phyloP scores from a whole-genome alignment of 2,113 vertebrate species.

The Centrocercus urophasianus region DNA sequence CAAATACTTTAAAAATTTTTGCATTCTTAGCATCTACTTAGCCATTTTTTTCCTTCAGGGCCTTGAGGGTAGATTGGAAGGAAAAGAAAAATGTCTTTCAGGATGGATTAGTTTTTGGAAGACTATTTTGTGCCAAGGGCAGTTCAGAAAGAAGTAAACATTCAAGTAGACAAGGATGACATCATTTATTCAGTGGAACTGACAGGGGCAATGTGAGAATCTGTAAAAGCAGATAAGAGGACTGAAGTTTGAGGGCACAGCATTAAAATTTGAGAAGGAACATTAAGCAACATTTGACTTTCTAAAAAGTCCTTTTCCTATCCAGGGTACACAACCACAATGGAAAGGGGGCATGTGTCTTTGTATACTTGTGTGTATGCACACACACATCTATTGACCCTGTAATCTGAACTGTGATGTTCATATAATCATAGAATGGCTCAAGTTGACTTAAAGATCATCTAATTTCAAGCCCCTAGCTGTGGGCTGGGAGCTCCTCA shows the following conservation, averaged over 20 bases:
- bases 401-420: background rate
- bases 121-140: conserved; percentile 46
- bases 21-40: conserved; percentile 29
- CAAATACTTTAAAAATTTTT: background rate
- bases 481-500: no score
- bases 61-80: conserved; percentile 9
- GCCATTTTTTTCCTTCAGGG: background rate
- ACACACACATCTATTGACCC: background rate
- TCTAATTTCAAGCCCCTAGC: background rate
- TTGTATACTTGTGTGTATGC: background rate
- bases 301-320: background rate
- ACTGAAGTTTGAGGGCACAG: conserved; percentile 33
- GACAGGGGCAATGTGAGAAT: conserved; percentile 61
- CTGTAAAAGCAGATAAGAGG: conserved; percentile 65
- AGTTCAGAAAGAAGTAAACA: conserved; percentile 53
- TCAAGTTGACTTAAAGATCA: background rate
- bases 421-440: background rate
- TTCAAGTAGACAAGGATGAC: conserved; percentile 51
- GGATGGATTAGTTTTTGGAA: conserved; percentile 65
- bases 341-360: background rate
- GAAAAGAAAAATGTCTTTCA: conserved; percentile 60
- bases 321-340: accelerated
- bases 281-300: background rate
- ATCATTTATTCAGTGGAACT: conserved; percentile 63
- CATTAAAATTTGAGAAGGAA: conserved; percentile 28